Percentiles rank a stretch among this genome's conserved stretches.
Evolutionary conservation across 2,113 vertebrate species (phyloP).

Genomic region (Apodemus speciosus): DNA sequence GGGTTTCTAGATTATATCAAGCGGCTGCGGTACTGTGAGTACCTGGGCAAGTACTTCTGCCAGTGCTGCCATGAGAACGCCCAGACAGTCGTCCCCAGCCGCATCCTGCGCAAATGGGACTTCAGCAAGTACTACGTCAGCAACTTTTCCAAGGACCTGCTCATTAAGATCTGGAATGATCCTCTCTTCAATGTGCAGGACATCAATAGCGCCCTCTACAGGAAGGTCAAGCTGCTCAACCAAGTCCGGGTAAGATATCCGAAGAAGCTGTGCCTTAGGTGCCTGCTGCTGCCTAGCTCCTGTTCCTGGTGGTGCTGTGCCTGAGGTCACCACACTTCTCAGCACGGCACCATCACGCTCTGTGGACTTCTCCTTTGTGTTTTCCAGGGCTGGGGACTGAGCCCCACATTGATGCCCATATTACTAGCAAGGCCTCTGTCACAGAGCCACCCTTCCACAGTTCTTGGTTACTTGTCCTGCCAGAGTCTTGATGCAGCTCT

Average conservation of each 20-base stretch:
- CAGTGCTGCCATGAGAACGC: constrained; percentile 98
- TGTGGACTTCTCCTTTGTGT: neutral
- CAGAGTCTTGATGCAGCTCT: neutral
- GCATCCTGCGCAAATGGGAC: constrained; percentile 96
- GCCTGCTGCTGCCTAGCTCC: neutral
- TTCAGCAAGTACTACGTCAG: constrained; percentile 97
- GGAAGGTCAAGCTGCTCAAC: constrained; percentile 94
- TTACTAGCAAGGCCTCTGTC: too few relatives aligned
- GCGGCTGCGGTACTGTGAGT: constrained; percentile 96
- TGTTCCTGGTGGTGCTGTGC: neutral
- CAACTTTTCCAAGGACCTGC: constrained; percentile 97
- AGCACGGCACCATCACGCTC: neutral
- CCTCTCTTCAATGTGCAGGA: constrained; percentile 96
- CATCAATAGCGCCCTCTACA: constrained; percentile 94
- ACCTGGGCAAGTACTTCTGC: constrained; percentile 98
- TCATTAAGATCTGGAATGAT: constrained; percentile 95
- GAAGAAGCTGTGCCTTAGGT: neutral
- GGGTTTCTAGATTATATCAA: constrained; percentile 94
- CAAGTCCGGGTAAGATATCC: constrained; percentile 89
- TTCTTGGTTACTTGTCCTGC: neutral
- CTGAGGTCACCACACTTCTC: neutral
- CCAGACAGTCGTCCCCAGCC: constrained; percentile 92
- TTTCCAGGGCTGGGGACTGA: neutral
- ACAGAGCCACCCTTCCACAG: neutral
- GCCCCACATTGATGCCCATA: neutral